phyloP scores from a whole-genome alignment of 37 sponge, comb jelly and placozoan genomes.

The Geodia barretti region DNA sequence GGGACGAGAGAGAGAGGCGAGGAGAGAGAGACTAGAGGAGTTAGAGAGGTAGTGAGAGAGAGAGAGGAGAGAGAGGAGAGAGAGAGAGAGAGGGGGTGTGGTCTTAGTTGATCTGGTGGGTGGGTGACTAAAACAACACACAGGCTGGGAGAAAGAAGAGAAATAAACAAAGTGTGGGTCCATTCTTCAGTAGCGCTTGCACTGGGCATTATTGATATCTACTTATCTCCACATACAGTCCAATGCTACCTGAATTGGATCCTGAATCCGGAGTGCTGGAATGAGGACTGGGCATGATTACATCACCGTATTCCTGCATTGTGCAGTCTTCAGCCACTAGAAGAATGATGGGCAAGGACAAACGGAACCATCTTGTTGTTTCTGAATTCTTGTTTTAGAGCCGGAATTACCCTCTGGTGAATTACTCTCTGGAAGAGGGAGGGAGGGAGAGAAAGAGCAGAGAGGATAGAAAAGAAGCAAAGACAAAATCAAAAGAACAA shows the following conservation, averaged over 20 bases:
- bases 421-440: constrained; percentile 56
- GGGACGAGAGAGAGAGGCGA: constrained; percentile 4
- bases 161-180: too few species aligned
- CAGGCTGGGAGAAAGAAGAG: too few species aligned
- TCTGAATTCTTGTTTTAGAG: constrained; percentile 64
- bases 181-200: too few species aligned
- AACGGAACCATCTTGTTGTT: constrained; percentile 88
- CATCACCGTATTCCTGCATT: constrained; percentile 55
- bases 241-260: constrained; percentile 77
- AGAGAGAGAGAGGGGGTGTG: too few species aligned
- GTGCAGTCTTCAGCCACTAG: constrained; percentile 81
- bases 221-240: too few species aligned
- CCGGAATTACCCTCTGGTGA: constrained; percentile 68
- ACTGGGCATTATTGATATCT: too few species aligned
- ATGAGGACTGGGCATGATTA: constrained; percentile 60
- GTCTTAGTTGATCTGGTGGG: too few species aligned
- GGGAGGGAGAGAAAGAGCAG: too few species aligned
- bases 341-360: constrained; percentile 72
- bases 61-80: background rate
- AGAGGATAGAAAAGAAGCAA: too few species aligned
- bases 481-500: background rate
- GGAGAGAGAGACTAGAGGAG: background rate
- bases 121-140: too few species aligned
- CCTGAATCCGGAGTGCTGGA: constrained; percentile 68
- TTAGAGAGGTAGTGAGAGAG: background rate